phyloP scores from a whole-genome alignment of 1,140 invertebrate species.

The Drosophila busckii region DNA sequence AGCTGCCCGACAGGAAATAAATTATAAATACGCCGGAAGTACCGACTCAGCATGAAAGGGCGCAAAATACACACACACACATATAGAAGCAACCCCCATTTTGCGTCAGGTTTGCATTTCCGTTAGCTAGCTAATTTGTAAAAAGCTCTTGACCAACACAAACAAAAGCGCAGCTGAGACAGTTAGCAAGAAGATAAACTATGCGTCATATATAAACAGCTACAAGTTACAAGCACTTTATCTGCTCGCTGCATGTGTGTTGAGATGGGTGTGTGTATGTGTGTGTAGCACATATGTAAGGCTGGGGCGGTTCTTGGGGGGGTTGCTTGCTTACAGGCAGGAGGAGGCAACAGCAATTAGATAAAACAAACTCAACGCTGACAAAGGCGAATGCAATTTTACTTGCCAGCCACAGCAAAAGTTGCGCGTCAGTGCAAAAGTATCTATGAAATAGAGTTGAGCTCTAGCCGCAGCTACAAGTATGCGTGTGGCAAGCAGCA shows the following conservation, averaged over 20 bases:
- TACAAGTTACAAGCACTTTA: too few species aligned
- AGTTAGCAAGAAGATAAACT: constrained; percentile 64
- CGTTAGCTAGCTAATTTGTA: constrained; percentile 73
- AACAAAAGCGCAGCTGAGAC: constrained; percentile 54
- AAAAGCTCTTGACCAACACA: constrained; percentile 68
- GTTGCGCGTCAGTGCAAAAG: constrained; percentile 53
- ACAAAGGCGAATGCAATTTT: constrained; percentile 76
- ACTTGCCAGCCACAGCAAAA: constrained; percentile 66
- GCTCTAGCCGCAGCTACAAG: too few species aligned
- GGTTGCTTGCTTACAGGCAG: background rate
- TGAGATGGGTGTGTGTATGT: background rate
- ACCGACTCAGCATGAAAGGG: constrained; percentile 73
- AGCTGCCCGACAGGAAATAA: constrained; percentile 67
- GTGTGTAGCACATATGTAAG: constrained; percentile 48
- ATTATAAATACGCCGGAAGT: constrained; percentile 76
- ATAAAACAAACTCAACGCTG: constrained; percentile 74
- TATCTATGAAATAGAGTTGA: constrained; percentile 53
- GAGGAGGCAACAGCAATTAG: constrained; percentile 48
- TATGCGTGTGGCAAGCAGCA: constrained; percentile 14
- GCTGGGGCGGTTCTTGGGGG: background rate
- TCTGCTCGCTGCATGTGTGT: constrained; percentile 43
- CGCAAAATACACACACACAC: constrained; percentile 36
- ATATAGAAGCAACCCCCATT: constrained; percentile 9
- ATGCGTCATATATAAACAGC: constrained; percentile 63
- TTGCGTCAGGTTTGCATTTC: constrained; percentile 63